Percentiles rank a stretch among this genome's conserved stretches.
Evolutionary conservation across 2,888 invertebrate genomes (phyloP).

Genomic region (Aquatica leii): DNA sequence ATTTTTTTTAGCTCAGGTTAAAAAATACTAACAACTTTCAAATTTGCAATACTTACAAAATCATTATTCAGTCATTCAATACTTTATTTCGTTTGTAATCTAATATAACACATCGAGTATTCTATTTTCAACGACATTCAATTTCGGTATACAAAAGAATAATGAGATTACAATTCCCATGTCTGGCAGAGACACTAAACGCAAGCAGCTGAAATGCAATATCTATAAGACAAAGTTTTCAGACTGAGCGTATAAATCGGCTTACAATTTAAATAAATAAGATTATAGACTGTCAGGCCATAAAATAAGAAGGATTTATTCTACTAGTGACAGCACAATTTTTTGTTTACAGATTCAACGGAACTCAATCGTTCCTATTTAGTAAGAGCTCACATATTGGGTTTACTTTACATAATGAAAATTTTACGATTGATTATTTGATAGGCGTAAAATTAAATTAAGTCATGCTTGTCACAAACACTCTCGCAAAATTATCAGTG

Average conservation of each 20-base stretch:
- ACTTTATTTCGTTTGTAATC: background rate
- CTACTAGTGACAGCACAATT: slow-evolving; percentile 31
- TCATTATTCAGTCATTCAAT: background rate
- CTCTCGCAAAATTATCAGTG: too few relatives aligned
- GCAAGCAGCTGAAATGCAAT: slow-evolving; percentile 31
- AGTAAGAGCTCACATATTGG: slow-evolving; percentile 18
- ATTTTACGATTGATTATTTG: background rate
- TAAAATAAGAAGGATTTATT: slow-evolving; percentile 34
- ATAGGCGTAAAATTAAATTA: too few relatives aligned
- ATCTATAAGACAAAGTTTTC: slow-evolving; percentile 33
- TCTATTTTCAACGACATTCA: slow-evolving; percentile 2
- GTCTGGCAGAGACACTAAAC: slow-evolving; percentile 23
- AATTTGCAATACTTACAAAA: too few relatives aligned
- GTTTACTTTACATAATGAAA: slow-evolving; percentile 13
- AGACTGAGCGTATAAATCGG: slow-evolving; percentile 33
- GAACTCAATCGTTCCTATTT: too few relatives aligned
- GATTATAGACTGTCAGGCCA: slow-evolving; percentile 31
- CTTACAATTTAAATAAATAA: slow-evolving; percentile 37
- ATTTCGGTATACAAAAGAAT: slow-evolving; percentile 19
- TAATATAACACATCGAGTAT: slow-evolving; percentile 1
- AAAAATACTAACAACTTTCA: too few relatives aligned
- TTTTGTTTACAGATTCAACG: slow-evolving; percentile 14
- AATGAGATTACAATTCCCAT: slow-evolving; percentile 22
- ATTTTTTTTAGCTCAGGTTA: too few relatives aligned
- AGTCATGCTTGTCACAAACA: too few relatives aligned